Evolutionary conservation across 1,140 invertebrate genomes (phyloP), one percentile per base, ranked within the genome.

Genomic region (Lerema accius): DNA sequence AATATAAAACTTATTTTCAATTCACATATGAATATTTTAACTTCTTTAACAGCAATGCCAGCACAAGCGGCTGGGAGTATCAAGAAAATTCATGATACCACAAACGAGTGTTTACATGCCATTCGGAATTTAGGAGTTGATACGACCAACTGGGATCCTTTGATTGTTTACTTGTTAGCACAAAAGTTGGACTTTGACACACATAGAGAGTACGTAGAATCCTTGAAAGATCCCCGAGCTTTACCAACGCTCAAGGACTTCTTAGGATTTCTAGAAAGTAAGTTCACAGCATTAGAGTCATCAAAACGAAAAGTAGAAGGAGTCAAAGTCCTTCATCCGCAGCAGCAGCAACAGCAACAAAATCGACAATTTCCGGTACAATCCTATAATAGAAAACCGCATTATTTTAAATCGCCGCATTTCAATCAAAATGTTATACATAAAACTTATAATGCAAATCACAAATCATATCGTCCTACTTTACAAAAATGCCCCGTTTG

Each of bases 91-190:
- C 49, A 63, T 48, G 66, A 64, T 11, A 45, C 37, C 7, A 55
- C 61, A 4, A 46, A 35, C 0, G 66, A 68, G 15, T 43, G 55
- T 39, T 42, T 68, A 0, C 46, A 68, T 10, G 60, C 60, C 0
- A 63, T 68, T 10, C 17, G 53, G n/a, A 63, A 60, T n/a, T 15
- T 68, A 32, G 61, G 66, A 5, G 46, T 63, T 0, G 50, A 67
- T 42, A 58, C 26, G 3, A 45, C 14, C 1, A 55, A 23, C 4
- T 62, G 59, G 65, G 65, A 63, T 13, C 65, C 60, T 0, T 1
- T 63, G 3, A 17, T 63, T 0, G 42, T 67, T 1, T 17, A 51
- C 28, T 7, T 67, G 3, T 6, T 63, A 9, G 11, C 13, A 0
- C 51, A 67, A 40, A 67, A 63, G 17, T 28, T 50, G 3, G 48